Evolutionary conservation across 2,888 invertebrate species (phyloP), one percentile per base, ranked within the genome.

Genomic region (Malthinus flaveolus): DNA sequence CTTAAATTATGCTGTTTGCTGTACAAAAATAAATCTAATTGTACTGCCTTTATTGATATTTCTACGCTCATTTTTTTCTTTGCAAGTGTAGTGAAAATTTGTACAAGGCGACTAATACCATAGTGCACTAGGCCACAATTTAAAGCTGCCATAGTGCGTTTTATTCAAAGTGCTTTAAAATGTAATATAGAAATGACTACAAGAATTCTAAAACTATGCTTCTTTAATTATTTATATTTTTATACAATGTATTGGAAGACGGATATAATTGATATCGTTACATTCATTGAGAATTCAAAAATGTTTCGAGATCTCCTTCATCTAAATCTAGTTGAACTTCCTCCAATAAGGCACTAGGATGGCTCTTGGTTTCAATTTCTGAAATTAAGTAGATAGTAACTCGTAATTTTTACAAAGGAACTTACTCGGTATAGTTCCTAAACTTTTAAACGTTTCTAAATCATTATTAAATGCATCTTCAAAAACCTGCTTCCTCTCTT

Each of bases 401-500:
- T 7, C 15, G 1, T 10, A 52, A 32, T 6, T 8, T n/a, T 1
- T n/a, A 8, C 1, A 12, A 31, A 8, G 6, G 49, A 39, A 66
- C 71, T 69, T 78, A 86, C 87, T 86, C 69, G 85, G 83, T 66
- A 88, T 78, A 35, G 80, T 80, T 53, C 88, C 88, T 36, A 82
- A 81, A 66, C 81, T 81, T 72, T 86, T 87, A 67, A 83, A 88
- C 49, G 84, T 81, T 64, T 85, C 81, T 63, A 90, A 73, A 73
- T 90, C 89, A 67, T 81, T 82, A 71, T 85, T 84, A 70, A 90
- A 90, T 8, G 86, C 88, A 72, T 87, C 85, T 66, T 86, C 85
- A 68, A 88, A 89, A 1, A 85, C 86, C 58, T 84, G 84, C 68
- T 88, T 87, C 32, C 88, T 79, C 71, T 89, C 89, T 66, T 82